Conservation (phyloP, 1,140 invertebrate species). For the Diorhabda carinulata region DNA sequence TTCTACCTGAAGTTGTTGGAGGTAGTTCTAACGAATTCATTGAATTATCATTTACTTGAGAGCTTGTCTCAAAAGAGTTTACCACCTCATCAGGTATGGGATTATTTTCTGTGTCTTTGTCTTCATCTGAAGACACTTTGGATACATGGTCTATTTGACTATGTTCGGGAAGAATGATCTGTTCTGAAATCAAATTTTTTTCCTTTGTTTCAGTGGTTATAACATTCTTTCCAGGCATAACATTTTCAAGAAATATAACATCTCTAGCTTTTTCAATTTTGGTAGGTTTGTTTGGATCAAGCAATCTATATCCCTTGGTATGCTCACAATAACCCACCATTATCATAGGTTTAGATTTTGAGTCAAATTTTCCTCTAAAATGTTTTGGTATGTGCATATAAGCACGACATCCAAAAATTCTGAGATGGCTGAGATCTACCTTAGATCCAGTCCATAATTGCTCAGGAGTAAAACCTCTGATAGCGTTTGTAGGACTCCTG, state of each 20-base stretch:
- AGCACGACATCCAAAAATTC: neutral
- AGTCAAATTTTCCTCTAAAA: constrained; percentile 4
- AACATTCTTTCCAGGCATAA: too few species aligned
- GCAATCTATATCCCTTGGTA: constrained; percentile 1
- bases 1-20: neutral
- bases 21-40: neutral
- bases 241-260: neutral
- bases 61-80: neutral
- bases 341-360: constrained; percentile 6
- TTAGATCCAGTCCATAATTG: constrained; percentile 14
- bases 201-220: too few species aligned
- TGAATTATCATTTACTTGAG: too few species aligned
- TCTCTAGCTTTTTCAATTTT: neutral
- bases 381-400: neutral
- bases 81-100: neutral
- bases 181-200: too few species aligned
- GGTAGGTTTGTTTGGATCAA: neutral
- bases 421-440: constrained; percentile 4
- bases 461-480: neutral
- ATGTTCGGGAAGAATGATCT: too few species aligned
- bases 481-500: constrained; percentile 4
- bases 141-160: too few species aligned
- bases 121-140: too few species aligned
- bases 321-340: constrained; percentile 10
- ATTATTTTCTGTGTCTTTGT: too few species aligned